Evolutionary conservation across 1,140 invertebrate genomes (phyloP).

Genomic region (Zaprionus davidi): DNA sequence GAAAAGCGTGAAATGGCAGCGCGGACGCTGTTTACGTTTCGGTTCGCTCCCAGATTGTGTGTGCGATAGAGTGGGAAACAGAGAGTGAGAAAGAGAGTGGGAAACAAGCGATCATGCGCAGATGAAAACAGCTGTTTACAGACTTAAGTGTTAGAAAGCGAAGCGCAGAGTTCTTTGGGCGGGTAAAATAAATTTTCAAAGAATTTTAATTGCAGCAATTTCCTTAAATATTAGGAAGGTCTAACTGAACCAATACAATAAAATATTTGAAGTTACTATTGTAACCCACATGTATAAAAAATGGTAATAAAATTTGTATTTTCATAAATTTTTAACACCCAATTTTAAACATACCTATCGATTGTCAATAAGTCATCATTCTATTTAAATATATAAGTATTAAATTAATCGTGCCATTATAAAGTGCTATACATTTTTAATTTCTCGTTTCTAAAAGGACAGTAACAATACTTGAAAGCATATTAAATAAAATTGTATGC

Average conservation of each 20-base stretch:
- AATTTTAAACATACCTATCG: too few relatives aligned
- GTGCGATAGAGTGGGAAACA: slow-evolving; percentile 25
- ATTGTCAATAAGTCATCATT: too few relatives aligned
- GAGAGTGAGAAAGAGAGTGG: slow-evolving; percentile 25
- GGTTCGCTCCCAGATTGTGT: slow-evolving; percentile 46
- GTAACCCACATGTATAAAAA: background rate
- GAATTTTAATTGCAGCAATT: background rate
- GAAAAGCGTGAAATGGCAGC: slow-evolving; percentile 76
- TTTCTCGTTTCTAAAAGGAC: too few relatives aligned
- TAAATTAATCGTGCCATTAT: too few relatives aligned
- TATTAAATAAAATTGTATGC: too few relatives aligned
- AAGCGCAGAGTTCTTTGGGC: background rate
- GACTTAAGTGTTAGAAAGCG: slow-evolving; percentile 31
- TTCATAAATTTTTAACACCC: too few relatives aligned
- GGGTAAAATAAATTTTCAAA: slow-evolving; percentile 10
- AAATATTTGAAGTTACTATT: background rate
- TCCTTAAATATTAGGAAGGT: background rate
- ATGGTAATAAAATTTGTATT: background rate
- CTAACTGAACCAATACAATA: background rate
- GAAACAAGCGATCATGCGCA: slow-evolving; percentile 47
- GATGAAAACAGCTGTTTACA: slow-evolving; percentile 35
- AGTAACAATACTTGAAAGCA: too few relatives aligned
- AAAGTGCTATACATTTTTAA: too few relatives aligned
- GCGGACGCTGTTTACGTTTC: slow-evolving; percentile 78
- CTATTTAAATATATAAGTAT: too few relatives aligned